Evolutionary conservation across 2,797 vertebrate species (phyloP).

Genomic region (Mormyrus proboscirostris): DNA sequence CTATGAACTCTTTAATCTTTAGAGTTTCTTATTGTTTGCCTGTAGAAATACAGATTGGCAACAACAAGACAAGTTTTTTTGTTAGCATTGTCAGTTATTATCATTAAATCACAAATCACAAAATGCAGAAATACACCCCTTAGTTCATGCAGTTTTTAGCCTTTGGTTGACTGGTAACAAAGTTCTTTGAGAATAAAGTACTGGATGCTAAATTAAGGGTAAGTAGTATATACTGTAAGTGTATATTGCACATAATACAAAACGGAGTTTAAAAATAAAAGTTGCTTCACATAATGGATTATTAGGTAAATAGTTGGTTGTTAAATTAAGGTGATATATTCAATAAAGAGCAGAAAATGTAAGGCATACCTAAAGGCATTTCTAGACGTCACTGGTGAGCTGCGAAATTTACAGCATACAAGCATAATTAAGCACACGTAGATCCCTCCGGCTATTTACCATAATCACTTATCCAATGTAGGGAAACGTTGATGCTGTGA

Average conservation of each 20-base stretch:
- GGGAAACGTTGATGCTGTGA: neutral
- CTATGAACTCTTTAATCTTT: neutral
- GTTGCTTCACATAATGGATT: neutral
- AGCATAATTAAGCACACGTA: neutral
- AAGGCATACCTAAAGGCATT: neutral
- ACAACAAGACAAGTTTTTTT: neutral
- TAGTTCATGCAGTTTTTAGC: neutral
- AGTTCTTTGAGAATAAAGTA: neutral
- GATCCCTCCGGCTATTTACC: neutral
- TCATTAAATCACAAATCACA: neutral
- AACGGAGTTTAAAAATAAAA: neutral
- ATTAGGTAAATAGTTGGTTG: neutral
- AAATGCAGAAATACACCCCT: neutral
- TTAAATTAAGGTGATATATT: neutral
- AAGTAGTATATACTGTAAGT: neutral
- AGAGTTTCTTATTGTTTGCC: neutral
- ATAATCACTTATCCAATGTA: neutral
- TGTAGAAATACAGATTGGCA: neutral
- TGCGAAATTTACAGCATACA: neutral
- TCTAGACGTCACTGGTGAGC: neutral
- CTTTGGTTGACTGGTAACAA: neutral
- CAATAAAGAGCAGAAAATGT: neutral
- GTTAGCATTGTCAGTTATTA: neutral
- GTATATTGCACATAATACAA: neutral
- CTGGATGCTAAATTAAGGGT: neutral